Evolutionary conservation across 2,113 vertebrate genomes (phyloP).

Genomic region (Apodemus speciosus): DNA sequence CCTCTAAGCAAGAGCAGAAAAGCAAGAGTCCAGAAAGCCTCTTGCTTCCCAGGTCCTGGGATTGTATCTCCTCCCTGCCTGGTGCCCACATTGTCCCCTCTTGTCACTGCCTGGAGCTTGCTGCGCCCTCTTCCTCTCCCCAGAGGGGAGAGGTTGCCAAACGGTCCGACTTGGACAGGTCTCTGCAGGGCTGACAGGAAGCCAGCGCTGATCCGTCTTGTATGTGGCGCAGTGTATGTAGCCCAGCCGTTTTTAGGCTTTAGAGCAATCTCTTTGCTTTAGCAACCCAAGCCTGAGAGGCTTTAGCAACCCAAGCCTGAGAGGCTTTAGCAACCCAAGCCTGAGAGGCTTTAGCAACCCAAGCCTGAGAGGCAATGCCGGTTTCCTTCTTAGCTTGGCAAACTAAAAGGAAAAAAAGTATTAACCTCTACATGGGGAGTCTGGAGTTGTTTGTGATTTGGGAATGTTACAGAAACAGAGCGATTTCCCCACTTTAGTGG

Average conservation of each 20-base stretch:
- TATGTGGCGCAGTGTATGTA: no score
- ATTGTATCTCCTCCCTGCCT: background rate
- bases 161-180: background rate
- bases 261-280: background rate
- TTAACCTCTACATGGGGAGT: background rate
- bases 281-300: background rate
- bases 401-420: background rate
- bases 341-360: background rate
- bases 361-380: background rate
- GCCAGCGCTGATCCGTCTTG: background rate
- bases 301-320: background rate
- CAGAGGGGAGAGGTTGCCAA: background rate
- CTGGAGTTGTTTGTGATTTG: background rate
- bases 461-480: background rate
- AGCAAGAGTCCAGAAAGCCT: background rate
- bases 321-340: background rate
- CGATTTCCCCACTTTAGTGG: background rate
- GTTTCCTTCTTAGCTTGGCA: background rate
- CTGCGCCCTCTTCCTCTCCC: background rate
- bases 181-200: background rate
- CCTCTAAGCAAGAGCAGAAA: background rate
- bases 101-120: background rate
- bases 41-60: background rate
- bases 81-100: background rate
- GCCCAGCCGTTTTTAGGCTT: background rate